phyloP scores from a whole-genome alignment of 1,140 invertebrate species.

The Bombus confusus region DNA sequence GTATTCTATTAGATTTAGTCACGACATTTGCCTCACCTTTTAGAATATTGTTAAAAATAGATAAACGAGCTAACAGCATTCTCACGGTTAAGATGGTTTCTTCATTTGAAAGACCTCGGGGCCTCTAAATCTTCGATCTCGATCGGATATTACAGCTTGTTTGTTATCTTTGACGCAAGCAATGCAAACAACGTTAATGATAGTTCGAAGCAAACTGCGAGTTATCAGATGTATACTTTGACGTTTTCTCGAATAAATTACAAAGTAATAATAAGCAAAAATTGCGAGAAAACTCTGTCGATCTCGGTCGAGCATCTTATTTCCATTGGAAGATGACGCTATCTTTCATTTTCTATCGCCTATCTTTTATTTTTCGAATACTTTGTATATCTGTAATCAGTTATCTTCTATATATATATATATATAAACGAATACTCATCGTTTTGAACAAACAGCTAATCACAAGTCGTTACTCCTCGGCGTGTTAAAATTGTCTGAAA shows the following conservation, averaged over 20 bases:
- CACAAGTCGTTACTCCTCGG: fast-evolving
- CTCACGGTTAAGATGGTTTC: slow-evolving; percentile 20
- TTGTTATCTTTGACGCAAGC: slow-evolving; percentile 19
- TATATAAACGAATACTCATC: not conserved
- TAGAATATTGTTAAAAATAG: slow-evolving; percentile 18
- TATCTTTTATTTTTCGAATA: not conserved
- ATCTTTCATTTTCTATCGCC: not conserved
- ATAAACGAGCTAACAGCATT: slow-evolving; percentile 24
- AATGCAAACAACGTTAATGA: slow-evolving; percentile 15
- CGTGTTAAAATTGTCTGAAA: too few species aligned
- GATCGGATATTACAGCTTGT: not conserved
- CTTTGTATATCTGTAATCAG: not conserved
- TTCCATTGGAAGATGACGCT: not conserved
- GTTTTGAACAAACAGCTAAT: not conserved
- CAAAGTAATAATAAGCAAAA: not conserved
- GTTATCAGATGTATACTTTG: not conserved
- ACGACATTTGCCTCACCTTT: slow-evolving; percentile 40
- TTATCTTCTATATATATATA: not conserved
- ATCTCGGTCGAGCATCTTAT: not conserved
- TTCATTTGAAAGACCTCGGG: slow-evolving; percentile 16
- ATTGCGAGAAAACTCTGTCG: not conserved
- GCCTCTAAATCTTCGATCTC: slow-evolving; percentile 31
- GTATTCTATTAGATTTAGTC: slow-evolving; percentile 11
- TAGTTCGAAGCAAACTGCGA: not conserved
- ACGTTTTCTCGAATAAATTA: not conserved